Percentiles rank a stretch among this genome's conserved stretches.
Conservation (phyloP, 2,888 invertebrate species). For the Aspidiotus rigidus region DNA sequence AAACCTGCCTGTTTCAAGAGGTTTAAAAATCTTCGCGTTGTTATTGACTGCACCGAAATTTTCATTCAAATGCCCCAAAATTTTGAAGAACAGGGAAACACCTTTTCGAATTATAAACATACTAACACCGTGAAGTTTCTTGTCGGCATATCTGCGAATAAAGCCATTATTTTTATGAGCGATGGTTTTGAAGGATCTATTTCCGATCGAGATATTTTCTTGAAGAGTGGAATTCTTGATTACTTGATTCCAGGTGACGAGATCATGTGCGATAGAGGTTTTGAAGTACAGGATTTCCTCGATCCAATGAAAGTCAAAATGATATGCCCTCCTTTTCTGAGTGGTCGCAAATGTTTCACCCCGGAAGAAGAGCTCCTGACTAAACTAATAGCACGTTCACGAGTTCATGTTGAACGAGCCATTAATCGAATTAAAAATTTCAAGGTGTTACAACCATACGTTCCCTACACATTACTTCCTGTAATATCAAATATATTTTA, state of each 20-base stretch:
- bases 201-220: background rate
- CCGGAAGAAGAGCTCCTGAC: background rate
- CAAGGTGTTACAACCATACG: background rate
- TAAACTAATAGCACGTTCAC: background rate
- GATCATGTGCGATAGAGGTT: background rate
- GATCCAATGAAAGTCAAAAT: background rate
- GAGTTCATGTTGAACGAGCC: constrained; percentile 3
- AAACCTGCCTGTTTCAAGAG: background rate
- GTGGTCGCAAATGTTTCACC: background rate
- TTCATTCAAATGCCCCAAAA: constrained; percentile 1
- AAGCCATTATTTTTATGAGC: background rate
- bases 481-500: constrained; percentile 6
- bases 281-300: background rate
- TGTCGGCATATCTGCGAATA: background rate
- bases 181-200: background rate
- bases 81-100: background rate
- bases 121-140: background rate
- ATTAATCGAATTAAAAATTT: constrained; percentile 1
- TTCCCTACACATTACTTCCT: background rate
- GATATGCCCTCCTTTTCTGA: background rate
- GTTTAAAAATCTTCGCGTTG: background rate
- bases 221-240: background rate
- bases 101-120: constrained; percentile 4
- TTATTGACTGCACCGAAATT: constrained; percentile 3
- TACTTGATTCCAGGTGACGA: background rate